A percentile compares a stretch with the other conserved stretches of the same genome.
Conservation (phyloP, 92 coral and sea anemone species). For the Porites lobata region DNA sequence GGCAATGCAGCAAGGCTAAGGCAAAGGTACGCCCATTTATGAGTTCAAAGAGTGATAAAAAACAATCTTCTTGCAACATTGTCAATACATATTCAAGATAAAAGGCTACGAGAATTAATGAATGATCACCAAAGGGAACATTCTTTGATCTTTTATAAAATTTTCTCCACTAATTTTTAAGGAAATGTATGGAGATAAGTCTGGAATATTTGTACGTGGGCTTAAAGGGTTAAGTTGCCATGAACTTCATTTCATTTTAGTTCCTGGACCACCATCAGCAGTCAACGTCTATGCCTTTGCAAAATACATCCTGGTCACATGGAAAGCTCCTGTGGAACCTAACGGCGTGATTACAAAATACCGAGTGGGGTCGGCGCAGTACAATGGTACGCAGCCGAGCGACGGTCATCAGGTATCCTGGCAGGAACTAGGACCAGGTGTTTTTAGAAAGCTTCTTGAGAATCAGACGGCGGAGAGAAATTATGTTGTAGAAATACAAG, state of each 20-base stretch:
- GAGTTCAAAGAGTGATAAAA: too few relatives aligned
- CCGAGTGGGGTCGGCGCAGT: slow-evolving; percentile 46
- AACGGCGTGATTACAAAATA: slow-evolving; percentile 84
- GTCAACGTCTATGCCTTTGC: slow-evolving; percentile 72
- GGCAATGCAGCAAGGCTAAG: too few relatives aligned
- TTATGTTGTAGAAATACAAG: slow-evolving; percentile 77
- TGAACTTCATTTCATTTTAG: slow-evolving; percentile 14
- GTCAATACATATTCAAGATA: too few relatives aligned
- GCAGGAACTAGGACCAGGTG: background rate
- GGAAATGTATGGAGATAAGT: too few relatives aligned
- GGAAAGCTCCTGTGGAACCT: slow-evolving; percentile 76
- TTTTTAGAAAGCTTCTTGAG: slow-evolving; percentile 44
- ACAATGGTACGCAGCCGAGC: background rate
- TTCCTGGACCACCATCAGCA: slow-evolving; percentile 73
- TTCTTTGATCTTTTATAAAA: too few relatives aligned
- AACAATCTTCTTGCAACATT: too few relatives aligned
- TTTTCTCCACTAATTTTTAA: too few relatives aligned
- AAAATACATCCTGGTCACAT: slow-evolving; percentile 77
- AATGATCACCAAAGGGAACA: too few relatives aligned
- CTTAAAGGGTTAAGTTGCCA: too few relatives aligned
- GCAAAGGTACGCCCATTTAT: too few relatives aligned
- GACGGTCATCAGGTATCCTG: background rate
- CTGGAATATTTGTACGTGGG: too few relatives aligned
- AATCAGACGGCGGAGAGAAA: slow-evolving; percentile 56
- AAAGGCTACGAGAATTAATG: too few relatives aligned